A percentile compares a stretch with the other conserved stretches of the same genome.
Conservation (phyloP, 2,113 vertebrate species). For the Agapornis roseicollis region DNA sequence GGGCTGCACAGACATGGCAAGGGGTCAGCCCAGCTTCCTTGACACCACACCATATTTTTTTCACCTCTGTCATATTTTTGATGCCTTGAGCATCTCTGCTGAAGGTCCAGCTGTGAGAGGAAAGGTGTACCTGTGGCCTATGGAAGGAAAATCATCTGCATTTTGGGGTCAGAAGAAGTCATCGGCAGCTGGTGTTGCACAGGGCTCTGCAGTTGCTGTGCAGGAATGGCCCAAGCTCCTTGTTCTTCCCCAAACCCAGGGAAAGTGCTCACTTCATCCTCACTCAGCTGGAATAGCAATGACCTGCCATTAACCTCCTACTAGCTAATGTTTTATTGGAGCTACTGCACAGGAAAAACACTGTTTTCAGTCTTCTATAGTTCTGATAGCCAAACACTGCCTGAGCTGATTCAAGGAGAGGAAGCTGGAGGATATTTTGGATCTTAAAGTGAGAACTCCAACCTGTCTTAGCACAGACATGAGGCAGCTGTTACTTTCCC, state of each 20-base stretch:
- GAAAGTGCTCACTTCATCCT: not conserved
- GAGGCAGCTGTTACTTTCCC: not conserved
- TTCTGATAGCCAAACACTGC: not conserved
- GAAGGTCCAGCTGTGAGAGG: not conserved
- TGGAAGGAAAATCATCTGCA: not conserved
- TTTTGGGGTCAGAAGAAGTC: not conserved
- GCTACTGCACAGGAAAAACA: not conserved
- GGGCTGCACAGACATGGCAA: not conserved
- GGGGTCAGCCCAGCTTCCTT: not conserved
- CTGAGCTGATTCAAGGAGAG: not conserved
- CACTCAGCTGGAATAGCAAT: not conserved
- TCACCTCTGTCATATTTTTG: not conserved
- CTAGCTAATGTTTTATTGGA: not conserved
- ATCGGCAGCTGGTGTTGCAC: fast-evolving
- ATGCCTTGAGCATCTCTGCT: not conserved
- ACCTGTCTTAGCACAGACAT: not conserved
- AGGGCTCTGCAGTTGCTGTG: not conserved
- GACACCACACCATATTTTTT: not conserved
- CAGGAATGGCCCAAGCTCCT: not conserved
- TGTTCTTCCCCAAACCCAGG: fast-evolving
- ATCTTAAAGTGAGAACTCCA: not conserved
- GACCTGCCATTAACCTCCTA: not conserved
- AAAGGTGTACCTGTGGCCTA: not conserved
- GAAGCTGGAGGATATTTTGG: not conserved
- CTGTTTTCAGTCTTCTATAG: not conserved